These are phyloP conservation scores for Sinocyclocheilus rhinocerous DNA, from an alignment of 2,113 vertebrate genomes.

Conservation along the genomic window DNA sequence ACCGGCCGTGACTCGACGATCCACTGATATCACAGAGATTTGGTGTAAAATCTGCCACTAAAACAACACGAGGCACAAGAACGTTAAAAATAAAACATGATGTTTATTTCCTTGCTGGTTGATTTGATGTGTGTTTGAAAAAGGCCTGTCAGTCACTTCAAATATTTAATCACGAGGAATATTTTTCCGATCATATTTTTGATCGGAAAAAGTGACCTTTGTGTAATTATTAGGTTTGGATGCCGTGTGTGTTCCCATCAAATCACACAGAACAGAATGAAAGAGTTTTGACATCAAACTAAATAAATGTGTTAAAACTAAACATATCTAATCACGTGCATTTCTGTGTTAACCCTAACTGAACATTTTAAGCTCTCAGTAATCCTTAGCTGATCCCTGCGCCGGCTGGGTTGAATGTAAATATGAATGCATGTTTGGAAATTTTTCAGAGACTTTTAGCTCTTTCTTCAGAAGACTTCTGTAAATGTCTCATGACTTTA, in stretches of 20 bases:
- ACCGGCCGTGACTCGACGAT: conserved; percentile 23
- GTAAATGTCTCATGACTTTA: not conserved
- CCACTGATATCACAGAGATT: conserved; percentile 1
- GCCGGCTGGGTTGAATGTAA: not conserved
- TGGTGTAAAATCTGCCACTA: conserved; percentile 2
- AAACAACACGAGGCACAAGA: conserved; percentile 9
- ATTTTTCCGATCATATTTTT: not conserved
- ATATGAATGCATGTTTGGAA: not conserved
- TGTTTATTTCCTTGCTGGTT: conserved; percentile 1
- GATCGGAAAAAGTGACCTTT: not conserved
- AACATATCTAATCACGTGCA: not conserved
- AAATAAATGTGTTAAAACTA: not conserved
- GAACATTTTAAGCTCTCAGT: not conserved
- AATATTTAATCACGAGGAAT: not conserved
- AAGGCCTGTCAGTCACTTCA: not conserved
- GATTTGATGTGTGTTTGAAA: conserved; percentile 2
- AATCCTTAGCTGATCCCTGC: not conserved
- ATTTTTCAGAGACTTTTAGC: not conserved
- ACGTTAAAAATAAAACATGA: not conserved
- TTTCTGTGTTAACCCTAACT: not conserved
- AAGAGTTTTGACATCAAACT: not conserved
- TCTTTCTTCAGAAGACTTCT: not conserved
- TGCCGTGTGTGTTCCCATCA: not conserved
- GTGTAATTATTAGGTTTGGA: not conserved
- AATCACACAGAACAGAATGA: not conserved